phyloP scores from a whole-genome alignment of 2,888 invertebrate genomes.

The Argyresthia goedartella region DNA sequence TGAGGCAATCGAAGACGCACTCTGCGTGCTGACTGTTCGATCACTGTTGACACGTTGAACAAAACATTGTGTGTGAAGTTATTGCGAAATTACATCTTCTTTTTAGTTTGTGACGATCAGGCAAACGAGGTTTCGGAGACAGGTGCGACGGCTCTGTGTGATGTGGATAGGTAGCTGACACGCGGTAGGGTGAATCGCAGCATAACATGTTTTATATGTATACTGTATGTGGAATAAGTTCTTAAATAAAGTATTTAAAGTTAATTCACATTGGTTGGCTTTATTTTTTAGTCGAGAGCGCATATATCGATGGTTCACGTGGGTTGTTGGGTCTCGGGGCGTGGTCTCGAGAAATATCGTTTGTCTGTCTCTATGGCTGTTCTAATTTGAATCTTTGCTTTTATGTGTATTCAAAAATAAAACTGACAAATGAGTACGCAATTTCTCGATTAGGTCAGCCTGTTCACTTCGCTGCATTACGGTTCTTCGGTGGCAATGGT shows the following conservation, averaged over 20 bases:
- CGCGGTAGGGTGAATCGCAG: constrained; percentile 66
- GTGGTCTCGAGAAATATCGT: not conserved
- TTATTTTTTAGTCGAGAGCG: constrained; percentile 32
- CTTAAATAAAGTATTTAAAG: constrained; percentile 71
- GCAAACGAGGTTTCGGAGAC: constrained; percentile 37
- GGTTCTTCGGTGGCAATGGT: constrained; percentile 24
- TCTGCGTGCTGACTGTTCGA: constrained; percentile 46
- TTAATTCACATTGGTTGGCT: constrained; percentile 59
- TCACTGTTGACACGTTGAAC: constrained; percentile 54
- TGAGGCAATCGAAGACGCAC: not conserved
- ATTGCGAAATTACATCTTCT: constrained; percentile 54
- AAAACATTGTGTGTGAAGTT: constrained; percentile 66
- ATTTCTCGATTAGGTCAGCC: constrained; percentile 17
- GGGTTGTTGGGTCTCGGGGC: not conserved
- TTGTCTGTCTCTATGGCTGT: not conserved
- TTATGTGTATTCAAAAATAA: not conserved
- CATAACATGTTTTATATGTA: constrained; percentile 69
- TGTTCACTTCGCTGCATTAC: constrained; percentile 50
- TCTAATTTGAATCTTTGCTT: too few relatives aligned
- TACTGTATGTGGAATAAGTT: constrained; percentile 69
- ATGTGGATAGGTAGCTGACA: constrained; percentile 68
- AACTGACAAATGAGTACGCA: not conserved
- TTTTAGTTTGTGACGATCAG: constrained; percentile 47
- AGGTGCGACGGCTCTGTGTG: constrained; percentile 57
- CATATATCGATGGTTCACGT: not conserved